These are phyloP conservation scores for Drosophila diplacantha DNA, from an alignment of 2,888 invertebrate genomes.

Conservation along the genomic window DNA sequence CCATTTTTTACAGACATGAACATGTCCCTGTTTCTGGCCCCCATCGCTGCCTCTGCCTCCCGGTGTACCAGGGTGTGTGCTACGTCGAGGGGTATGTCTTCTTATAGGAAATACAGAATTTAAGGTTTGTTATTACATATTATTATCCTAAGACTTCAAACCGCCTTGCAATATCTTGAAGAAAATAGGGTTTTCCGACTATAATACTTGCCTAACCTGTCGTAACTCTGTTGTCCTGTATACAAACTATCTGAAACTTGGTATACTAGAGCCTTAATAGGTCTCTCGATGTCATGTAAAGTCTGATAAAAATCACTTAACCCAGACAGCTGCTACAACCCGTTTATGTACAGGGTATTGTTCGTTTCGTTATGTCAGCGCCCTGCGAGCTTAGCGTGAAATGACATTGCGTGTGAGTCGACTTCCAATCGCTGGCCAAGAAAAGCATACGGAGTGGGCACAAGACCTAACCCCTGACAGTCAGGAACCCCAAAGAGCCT, in stretches of 20 bases:
- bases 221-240: background rate
- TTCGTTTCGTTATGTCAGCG: background rate
- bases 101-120: background rate
- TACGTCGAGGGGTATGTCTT: background rate
- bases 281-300: background rate
- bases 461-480: conserved; percentile 22
- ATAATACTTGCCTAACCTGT: background rate
- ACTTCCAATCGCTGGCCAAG: conserved; percentile 47
- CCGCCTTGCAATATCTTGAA: background rate
- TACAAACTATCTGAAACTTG: background rate
- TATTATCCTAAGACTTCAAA: too few species aligned
- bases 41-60: background rate
- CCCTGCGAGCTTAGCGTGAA: conserved; percentile 57
- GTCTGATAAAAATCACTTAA: background rate
- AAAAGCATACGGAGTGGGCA: background rate
- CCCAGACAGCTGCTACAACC: background rate
- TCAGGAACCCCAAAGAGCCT: background rate
- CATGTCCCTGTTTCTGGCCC: conserved; percentile 42
- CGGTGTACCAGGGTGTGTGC: background rate
- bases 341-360: conserved; percentile 5
- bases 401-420: conserved; percentile 62
- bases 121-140: background rate
- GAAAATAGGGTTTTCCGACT: background rate
- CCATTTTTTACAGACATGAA: conserved; percentile 30
- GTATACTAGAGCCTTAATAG: too few species aligned